Evolutionary conservation across 2,888 invertebrate genomes (phyloP).

Genomic region (Physocephala rufipes): DNA sequence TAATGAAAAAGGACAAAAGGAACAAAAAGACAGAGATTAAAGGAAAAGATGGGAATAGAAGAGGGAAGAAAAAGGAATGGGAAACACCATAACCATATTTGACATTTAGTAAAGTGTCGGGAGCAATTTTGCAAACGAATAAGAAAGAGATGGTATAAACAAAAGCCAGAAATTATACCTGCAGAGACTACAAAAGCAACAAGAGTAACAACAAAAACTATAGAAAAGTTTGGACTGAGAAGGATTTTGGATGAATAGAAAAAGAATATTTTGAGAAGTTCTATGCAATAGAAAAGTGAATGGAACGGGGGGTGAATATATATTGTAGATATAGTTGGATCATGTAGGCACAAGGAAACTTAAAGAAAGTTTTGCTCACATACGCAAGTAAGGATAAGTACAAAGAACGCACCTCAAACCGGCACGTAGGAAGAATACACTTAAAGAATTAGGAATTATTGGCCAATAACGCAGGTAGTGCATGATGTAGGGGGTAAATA

Average conservation of each 20-base stretch:
- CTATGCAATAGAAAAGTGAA: too few relatives aligned
- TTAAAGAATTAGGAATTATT: too few relatives aligned
- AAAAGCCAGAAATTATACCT: slow-evolving; percentile 32
- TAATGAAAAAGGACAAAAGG: too few relatives aligned
- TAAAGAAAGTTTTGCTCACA: slow-evolving; percentile 28
- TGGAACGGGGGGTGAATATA: neutral
- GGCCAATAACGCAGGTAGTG: too few relatives aligned
- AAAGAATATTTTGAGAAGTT: neutral
- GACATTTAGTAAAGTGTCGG: slow-evolving; percentile 36
- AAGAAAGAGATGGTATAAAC: slow-evolving; percentile 34
- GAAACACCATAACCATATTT: too few relatives aligned
- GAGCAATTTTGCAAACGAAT: slow-evolving; percentile 37
- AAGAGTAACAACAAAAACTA: slow-evolving; percentile 8
- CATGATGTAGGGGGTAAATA: too few relatives aligned
- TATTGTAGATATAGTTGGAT: neutral
- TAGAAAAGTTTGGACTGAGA: neutral
- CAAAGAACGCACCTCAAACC: slow-evolving; percentile 22
- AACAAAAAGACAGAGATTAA: neutral
- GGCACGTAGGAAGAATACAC: too few relatives aligned
- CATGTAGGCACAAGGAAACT: slow-evolving; percentile 2
- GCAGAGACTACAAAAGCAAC: too few relatives aligned
- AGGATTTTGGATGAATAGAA: neutral
- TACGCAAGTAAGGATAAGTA: slow-evolving; percentile 16
- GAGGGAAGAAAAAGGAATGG: too few relatives aligned
- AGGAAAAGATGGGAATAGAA: too few relatives aligned